Percentiles rank a stretch among this genome's conserved stretches.
Conservation (phyloP, 1,140 invertebrate species). For the Bradysia coprophila region DNA sequence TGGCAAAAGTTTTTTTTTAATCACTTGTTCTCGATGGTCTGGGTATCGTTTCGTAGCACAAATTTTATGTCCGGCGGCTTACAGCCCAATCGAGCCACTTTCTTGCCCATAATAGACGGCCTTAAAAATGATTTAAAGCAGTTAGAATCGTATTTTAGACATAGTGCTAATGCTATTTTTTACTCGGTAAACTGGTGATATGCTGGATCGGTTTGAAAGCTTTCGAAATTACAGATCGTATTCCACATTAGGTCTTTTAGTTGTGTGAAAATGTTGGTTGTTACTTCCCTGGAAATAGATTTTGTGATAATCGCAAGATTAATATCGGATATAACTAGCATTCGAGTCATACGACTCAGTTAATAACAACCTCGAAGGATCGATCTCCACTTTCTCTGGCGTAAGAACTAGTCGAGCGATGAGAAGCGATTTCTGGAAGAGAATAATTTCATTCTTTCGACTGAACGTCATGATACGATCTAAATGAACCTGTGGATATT, state of each 20-base stretch:
- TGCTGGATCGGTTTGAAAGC: slow-evolving; percentile 14
- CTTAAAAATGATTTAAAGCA: slow-evolving; percentile 17
- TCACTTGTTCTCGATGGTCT: slow-evolving; percentile 30
- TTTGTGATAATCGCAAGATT: slow-evolving; percentile 7
- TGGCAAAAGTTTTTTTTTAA: slow-evolving; percentile 22
- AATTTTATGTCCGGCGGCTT: slow-evolving; percentile 30
- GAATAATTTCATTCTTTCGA: not conserved
- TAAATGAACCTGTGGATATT: slow-evolving; percentile 9
- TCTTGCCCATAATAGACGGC: slow-evolving; percentile 37
- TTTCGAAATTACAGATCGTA: slow-evolving; percentile 16
- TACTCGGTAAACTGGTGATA: slow-evolving; percentile 15
- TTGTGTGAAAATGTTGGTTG: slow-evolving; percentile 17
- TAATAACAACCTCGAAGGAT: slow-evolving; percentile 19
- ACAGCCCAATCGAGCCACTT: slow-evolving; percentile 33
- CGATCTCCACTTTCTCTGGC: slow-evolving; percentile 21
- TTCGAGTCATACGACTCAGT: slow-evolving; percentile 5
- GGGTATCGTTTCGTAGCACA: slow-evolving; percentile 30
- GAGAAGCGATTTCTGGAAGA: slow-evolving; percentile 15
- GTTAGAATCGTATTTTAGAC: not conserved
- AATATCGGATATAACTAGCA: no score
- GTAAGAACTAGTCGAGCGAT: slow-evolving; percentile 14
- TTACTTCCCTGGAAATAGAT: slow-evolving; percentile 13
- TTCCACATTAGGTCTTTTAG: slow-evolving; percentile 23
- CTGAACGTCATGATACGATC: slow-evolving; percentile 1
- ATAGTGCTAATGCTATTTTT: slow-evolving; percentile 5